These are phyloP conservation scores for Drosophila nigrodunni DNA, from an alignment of 1,140 invertebrate genomes.

Conservation along the genomic window DNA sequence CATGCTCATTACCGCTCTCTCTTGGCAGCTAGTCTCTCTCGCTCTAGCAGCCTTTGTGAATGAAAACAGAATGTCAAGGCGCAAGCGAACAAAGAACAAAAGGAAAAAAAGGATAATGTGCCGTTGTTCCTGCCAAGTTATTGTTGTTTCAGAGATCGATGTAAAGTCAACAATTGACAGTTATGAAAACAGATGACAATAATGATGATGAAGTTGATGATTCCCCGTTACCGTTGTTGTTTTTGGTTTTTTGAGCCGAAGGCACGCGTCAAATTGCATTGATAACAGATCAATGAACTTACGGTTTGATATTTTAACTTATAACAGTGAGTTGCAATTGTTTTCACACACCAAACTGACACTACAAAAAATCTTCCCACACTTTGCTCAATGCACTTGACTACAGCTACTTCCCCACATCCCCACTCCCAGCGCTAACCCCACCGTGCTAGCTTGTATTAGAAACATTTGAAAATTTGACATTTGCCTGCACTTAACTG, in stretches of 20 bases:
- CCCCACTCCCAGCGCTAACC: slow-evolving; percentile 12
- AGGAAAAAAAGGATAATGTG: slow-evolving; percentile 44
- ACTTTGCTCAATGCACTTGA: slow-evolving; percentile 61
- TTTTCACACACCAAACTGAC: slow-evolving; percentile 9
- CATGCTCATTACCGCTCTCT: neutral
- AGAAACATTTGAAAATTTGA: slow-evolving; percentile 72
- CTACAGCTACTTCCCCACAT: slow-evolving; percentile 15
- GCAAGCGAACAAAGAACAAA: neutral
- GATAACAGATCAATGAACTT: slow-evolving; percentile 36
- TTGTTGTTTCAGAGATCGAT: slow-evolving; percentile 58
- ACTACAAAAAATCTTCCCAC: slow-evolving; percentile 65
- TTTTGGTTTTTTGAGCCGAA: neutral
- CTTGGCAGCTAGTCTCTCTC: neutral
- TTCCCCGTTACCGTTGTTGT: slow-evolving; percentile 1
- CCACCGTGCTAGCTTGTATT: slow-evolving; percentile 39
- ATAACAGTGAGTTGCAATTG: slow-evolving; percentile 5
- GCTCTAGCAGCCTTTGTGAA: slow-evolving; percentile 12
- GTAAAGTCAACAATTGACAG: slow-evolving; percentile 80
- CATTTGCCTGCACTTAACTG: slow-evolving; percentile 77
- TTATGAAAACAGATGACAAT: slow-evolving; percentile 79
- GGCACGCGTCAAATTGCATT: slow-evolving; percentile 20
- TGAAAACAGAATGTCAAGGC: slow-evolving; percentile 20
- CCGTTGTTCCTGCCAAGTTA: slow-evolving; percentile 40
- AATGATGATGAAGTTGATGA: slow-evolving; percentile 34
- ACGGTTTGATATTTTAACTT: slow-evolving; percentile 28